Base-by-base conservation (phyloP, 1,140 invertebrate genomes). In the Rhopalosiphum padi region DNA sequence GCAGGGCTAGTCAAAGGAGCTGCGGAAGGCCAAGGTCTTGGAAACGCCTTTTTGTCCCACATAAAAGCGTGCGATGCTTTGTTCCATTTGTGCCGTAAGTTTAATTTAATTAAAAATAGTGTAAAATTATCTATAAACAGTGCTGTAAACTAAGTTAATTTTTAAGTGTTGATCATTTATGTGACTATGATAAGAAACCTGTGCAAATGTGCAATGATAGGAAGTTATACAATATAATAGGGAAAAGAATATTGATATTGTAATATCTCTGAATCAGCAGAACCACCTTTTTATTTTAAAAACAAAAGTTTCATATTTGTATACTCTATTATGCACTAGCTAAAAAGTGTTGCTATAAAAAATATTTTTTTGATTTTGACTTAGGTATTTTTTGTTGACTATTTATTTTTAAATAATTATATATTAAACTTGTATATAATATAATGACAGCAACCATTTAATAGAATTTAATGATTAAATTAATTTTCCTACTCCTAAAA, bases 61-160 rank as follows among this genome's bases (percentile, higher is more conserved):
- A 99, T 99, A 94, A 98, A 97, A 95, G 99, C 99, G 18, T 99
- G 99, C 95, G 99, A 99, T 96, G 98, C 98, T n/a, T 97, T 99
- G 94, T 99, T 99, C 95, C 99, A 99, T 96, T 96, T 99, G 93
- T 98, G 98, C 95, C 97, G 99, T 99, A 96, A 97, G 98, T 98
- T 93, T 60, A 86, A 43, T 85, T 68, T n/a, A 18, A 68, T 68
- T n/a, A 0, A 68, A n/a, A 68, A n/a, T n/a, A n/a, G 30, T n/a
- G 30, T 15, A 18, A 68, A 5, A n/a, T 6, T 30, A n/a, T n/a
- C 60, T 68, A 30, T 9, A 60, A 60, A 3, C 30, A 68, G 11
- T 30, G 60, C 8, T 30, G 9, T 68, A n/a, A 68, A 68, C 30
- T 68, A n/a, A n/a, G 60, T n/a, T n/a, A 1, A 68, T 68, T 30